Conservation (phyloP, 2,113 vertebrate genomes). For the Hippocampus guttulatus region DNA sequence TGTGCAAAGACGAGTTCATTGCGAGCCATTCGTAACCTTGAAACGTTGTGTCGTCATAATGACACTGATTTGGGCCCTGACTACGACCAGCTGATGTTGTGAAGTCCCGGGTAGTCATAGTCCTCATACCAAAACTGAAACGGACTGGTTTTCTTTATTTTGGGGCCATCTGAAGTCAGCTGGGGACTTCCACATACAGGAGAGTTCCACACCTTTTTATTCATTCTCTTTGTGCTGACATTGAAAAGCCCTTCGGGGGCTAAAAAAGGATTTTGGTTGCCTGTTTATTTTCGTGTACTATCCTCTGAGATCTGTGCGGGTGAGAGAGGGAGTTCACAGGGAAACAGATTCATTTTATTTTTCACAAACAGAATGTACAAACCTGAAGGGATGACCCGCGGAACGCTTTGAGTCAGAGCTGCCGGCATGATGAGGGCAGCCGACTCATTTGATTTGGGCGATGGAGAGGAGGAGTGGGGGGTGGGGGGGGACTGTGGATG, state of each 20-base stretch:
- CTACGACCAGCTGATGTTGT: not conserved
- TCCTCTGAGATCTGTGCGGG: constrained; percentile 22
- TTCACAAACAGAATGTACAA: constrained; percentile 17
- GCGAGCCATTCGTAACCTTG: too few species aligned
- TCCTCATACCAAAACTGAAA: not conserved
- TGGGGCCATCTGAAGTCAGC: not conserved
- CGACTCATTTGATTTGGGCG: constrained; percentile 22
- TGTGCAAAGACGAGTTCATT: too few species aligned
- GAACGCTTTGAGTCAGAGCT: constrained; percentile 6
- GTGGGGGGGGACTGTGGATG: constrained; percentile 7
- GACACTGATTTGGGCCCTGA: not conserved
- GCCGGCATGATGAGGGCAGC: constrained; percentile 22
- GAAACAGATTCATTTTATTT: constrained; percentile 31
- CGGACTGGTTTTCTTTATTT: constrained; percentile 1
- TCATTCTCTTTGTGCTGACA: not conserved
- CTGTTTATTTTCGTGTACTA: constrained; percentile 13
- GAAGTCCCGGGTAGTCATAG: not conserved
- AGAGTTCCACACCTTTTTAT: not conserved
- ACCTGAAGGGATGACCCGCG: constrained; percentile 28
- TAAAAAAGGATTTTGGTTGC: not conserved
- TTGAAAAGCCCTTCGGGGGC: not conserved
- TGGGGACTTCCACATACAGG: not conserved
- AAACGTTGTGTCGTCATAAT: not conserved
- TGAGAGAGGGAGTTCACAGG: constrained; percentile 8
- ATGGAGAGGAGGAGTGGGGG: not conserved